Conservation (phyloP, 2,888 invertebrate genomes). For the Ditula angustiorana region DNA sequence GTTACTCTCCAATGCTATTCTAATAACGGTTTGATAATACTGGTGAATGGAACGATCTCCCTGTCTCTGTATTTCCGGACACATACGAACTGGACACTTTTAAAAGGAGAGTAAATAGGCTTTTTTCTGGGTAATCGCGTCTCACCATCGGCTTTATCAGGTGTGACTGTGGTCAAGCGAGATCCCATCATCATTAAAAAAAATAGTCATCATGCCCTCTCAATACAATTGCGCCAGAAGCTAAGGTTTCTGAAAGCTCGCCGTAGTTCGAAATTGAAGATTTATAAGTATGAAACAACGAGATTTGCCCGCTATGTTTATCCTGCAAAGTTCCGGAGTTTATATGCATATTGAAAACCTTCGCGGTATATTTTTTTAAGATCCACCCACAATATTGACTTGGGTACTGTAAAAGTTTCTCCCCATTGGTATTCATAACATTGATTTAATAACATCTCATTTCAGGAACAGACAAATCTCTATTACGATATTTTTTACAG, state of each 20-base stretch:
- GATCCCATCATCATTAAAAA: background rate
- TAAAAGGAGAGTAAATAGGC: too few species aligned
- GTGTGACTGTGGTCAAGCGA: too few species aligned
- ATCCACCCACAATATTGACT: background rate
- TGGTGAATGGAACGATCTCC: too few species aligned
- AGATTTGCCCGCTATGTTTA: constrained; percentile 49
- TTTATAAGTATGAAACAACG: constrained; percentile 60
- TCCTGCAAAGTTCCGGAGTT: constrained; percentile 9
- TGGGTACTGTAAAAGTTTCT: background rate
- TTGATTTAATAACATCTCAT: background rate
- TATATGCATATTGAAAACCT: background rate
- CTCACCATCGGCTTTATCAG: too few species aligned
- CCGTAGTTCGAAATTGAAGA: constrained; percentile 58
- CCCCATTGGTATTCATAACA: background rate
- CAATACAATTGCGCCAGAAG: constrained; percentile 24
- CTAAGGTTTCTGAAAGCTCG: constrained; percentile 41
- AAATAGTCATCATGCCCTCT: background rate
- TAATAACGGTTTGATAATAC: too few species aligned
- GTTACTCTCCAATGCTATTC: too few species aligned
- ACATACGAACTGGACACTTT: too few species aligned
- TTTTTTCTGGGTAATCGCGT: too few species aligned
- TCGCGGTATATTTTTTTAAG: background rate
- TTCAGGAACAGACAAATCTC: too few species aligned
- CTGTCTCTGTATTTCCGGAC: too few species aligned
- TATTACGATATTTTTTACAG: too few species aligned